These are phyloP conservation scores for Dasyprocta punctata DNA, from an alignment of 2,113 vertebrate genomes.

Conservation along the genomic window DNA sequence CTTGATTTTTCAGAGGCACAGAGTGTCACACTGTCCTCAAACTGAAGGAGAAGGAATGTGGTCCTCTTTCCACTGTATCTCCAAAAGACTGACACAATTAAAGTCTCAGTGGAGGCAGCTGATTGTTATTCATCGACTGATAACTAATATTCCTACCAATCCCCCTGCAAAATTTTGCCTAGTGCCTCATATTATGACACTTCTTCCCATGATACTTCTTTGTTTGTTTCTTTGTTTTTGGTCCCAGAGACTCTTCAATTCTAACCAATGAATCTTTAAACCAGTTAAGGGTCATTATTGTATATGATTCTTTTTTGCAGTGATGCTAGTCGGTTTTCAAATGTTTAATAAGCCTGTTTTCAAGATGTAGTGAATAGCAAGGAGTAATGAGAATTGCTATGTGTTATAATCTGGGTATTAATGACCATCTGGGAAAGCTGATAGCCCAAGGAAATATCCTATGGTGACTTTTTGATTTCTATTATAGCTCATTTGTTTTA, in stretches of 20 bases:
- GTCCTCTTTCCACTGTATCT: not conserved
- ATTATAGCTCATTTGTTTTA: constrained; percentile 80
- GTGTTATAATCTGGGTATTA: constrained; percentile 83
- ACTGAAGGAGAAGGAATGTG: not conserved
- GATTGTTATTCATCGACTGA: not conserved
- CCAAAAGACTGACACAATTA: not conserved
- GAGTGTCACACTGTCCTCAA: not conserved
- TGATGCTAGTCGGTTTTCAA: constrained; percentile 37
- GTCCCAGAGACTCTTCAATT: not conserved
- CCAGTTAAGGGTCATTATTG: constrained; percentile 20
- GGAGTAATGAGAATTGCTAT: constrained; percentile 77
- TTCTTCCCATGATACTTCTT: not conserved
- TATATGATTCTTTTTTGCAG: constrained; percentile 52
- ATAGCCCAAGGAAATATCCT: constrained; percentile 79
- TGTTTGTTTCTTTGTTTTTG: not conserved
- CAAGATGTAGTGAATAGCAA: constrained; percentile 61
- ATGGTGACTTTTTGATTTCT: constrained; percentile 81
- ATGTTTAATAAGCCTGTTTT: constrained; percentile 65
- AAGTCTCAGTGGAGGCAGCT: not conserved
- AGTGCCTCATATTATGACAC: not conserved
- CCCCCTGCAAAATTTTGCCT: not conserved
- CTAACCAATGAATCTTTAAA: constrained; percentile 27
- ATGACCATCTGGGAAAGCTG: constrained; percentile 81
- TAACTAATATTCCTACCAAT: not conserved
- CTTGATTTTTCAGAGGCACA: not conserved